Evolutionary conservation across 2,797 vertebrate genomes (phyloP), one percentile per base, ranked within the genome.

Genomic region (Florisuga fusca): DNA sequence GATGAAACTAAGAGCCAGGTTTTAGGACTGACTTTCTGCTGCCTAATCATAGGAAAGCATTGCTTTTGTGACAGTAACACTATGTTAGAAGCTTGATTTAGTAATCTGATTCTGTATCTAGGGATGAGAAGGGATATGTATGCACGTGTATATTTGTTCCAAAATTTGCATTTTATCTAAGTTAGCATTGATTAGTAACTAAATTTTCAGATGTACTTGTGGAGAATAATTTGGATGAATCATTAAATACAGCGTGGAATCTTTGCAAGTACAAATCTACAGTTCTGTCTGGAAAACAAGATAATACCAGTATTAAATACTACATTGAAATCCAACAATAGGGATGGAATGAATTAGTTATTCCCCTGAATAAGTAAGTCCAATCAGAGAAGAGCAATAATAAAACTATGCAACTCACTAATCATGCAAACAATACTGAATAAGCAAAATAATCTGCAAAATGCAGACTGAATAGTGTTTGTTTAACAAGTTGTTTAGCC

Each of bases 401-500:
- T 36, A 66, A 55, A 91, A 36, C 27, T 29, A 50, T 48, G 46
- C 15, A 87, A 55, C 25, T 89, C 20, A 11, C 72, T 89, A 94
- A 68, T 86, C 58, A 92, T 41, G 34, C 43, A 94, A 94, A 92
- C 29, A 4, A 76, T 53, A 59, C 16, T 3, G 48, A 91, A 59
- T 84, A 94, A 95, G 90, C 55, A 69, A 89, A 94, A 78, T 55
- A 69, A 89, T 88, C 75, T 90, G 31, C 69, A 93, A 94, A 94
- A 95, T 26, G 55, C 2, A 14, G 66, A 38, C 67, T 74, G 78
- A 80, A 83, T 90, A 15, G 54, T 29, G 77, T 89, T 92, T 87
- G 55, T 54, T 87, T 89, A 77, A 81, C 72, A 92, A 55, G 55
- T 83, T 81, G 22, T 64, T 93, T 64, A 88, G 67, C 64, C 81